A percentile compares a stretch with the other conserved stretches of the same genome.
phyloP scores from a whole-genome alignment of 2,797 vertebrate species.

The Pangasius krempfi region DNA sequence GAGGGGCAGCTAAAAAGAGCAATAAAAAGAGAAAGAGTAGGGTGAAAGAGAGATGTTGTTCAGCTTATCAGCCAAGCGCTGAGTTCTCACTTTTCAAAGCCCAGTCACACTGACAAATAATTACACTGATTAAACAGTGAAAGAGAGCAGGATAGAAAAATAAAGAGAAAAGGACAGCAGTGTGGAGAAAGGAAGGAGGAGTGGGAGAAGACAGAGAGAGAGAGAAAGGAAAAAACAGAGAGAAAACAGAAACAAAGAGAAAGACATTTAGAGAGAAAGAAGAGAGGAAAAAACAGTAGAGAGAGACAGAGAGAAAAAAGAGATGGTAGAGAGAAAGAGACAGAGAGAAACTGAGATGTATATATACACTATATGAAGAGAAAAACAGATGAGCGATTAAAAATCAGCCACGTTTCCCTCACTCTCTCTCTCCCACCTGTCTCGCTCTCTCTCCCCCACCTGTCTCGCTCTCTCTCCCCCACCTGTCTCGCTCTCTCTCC shows the following conservation, averaged over 20 bases:
- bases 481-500: too few relatives aligned
- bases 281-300: not conserved
- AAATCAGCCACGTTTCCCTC: not conserved
- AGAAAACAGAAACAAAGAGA: too few relatives aligned
- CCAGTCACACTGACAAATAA: conserved; percentile 12
- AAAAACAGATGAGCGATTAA: not conserved
- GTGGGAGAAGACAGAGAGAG: not conserved
- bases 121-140: not conserved
- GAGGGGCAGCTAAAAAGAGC: conserved; percentile 1
- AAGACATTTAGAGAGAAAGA: not conserved
- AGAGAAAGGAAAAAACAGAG: not conserved
- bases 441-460: too few relatives aligned
- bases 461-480: too few relatives aligned
- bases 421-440: not conserved
- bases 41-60: conserved; percentile 12
- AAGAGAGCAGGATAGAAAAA: not conserved
- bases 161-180: conserved; percentile 3
- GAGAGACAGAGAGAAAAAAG: not conserved
- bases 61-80: conserved; percentile 7
- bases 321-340: not conserved
- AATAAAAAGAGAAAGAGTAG: conserved; percentile 8
- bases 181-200: not conserved
- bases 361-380: not conserved
- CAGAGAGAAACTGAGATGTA: too few relatives aligned
- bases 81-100: conserved; percentile 27